phyloP scores from a whole-genome alignment of 35 echinoderm and acorn worm species.

The Heliocidaris tuberculata region DNA sequence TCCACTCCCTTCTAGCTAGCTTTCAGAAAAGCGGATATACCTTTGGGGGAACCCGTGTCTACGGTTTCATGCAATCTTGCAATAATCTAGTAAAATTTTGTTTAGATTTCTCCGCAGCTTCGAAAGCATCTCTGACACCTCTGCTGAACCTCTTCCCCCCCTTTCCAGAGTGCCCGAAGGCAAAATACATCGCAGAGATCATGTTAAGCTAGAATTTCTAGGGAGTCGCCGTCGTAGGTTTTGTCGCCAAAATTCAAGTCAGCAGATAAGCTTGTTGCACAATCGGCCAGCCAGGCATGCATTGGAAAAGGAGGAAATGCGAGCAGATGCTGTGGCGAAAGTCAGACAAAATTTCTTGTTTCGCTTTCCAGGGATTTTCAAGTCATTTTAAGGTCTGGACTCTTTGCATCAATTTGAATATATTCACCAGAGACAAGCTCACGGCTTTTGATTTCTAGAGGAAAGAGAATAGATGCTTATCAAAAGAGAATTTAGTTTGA shows the following conservation, averaged over 20 bases:
- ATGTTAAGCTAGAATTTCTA: background rate
- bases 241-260: too few species aligned
- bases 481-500: too few species aligned
- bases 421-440: too few species aligned
- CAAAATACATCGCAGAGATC: background rate
- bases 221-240: background rate
- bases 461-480: too few species aligned
- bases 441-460: too few species aligned
- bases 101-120: background rate
- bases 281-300: background rate
- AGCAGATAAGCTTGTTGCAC: background rate
- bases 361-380: background rate
- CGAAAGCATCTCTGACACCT: background rate
- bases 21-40: background rate
- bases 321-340: background rate
- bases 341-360: background rate
- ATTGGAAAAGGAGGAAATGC: background rate
- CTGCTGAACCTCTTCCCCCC: background rate
- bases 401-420: background rate
- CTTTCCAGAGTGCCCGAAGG: background rate
- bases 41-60: background rate
- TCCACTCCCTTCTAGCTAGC: background rate
- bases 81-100: background rate
- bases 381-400: background rate
- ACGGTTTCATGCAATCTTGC: background rate